These are phyloP conservation scores for Thamnaconus septentrionalis DNA, from an alignment of 2,113 vertebrate genomes.

Conservation along the genomic window DNA sequence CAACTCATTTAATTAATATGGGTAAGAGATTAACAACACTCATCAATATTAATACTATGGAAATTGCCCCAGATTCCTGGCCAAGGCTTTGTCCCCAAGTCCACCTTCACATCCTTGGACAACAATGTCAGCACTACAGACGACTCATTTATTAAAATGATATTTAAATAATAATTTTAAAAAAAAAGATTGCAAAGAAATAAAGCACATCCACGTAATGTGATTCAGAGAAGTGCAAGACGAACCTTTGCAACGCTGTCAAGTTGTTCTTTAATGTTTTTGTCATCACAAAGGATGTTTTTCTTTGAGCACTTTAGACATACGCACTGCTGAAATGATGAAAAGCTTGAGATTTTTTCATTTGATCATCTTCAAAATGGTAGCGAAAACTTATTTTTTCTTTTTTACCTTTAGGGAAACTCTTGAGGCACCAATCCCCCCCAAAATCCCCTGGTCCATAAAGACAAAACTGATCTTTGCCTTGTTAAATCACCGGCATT, in stretches of 20 bases:
- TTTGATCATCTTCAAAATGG: slow-evolving; percentile 16
- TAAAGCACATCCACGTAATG: neutral
- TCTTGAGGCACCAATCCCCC: too few species aligned
- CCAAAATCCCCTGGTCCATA: neutral
- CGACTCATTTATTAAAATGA: too few species aligned
- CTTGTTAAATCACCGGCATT: slow-evolving; percentile 19
- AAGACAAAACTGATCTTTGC: slow-evolving; percentile 12
- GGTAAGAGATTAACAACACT: slow-evolving; percentile 37
- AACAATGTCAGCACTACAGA: slow-evolving; percentile 27
- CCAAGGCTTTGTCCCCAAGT: neutral
- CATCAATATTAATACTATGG: neutral
- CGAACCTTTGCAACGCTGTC: neutral
- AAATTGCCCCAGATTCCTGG: too few species aligned
- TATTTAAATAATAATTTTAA: too few species aligned
- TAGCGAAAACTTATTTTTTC: neutral
- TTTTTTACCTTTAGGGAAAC: neutral
- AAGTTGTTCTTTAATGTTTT: slow-evolving; percentile 3
- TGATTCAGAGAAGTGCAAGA: neutral
- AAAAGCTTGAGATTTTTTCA: neutral
- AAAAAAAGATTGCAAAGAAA: too few species aligned
- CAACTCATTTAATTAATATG: neutral
- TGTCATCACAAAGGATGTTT: neutral
- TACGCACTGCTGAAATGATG: neutral
- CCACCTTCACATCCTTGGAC: slow-evolving; percentile 18
- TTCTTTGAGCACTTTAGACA: too few species aligned